phyloP scores from a whole-genome alignment of 2,888 invertebrate species.

The Campoplex nolae region DNA sequence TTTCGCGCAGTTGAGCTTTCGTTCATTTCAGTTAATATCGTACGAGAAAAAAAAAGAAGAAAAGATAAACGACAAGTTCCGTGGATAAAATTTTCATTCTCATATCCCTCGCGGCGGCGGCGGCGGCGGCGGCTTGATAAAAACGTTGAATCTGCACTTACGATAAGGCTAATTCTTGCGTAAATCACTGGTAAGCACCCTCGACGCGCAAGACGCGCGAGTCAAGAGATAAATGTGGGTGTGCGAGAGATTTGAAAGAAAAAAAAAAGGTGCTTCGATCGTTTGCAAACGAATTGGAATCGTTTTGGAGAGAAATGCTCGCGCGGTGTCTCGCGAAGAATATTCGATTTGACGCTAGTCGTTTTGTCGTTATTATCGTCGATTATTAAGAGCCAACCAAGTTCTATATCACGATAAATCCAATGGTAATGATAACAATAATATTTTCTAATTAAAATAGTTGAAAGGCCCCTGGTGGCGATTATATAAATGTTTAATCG shows the following conservation, averaged over 20 bases:
- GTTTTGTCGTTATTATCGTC: not conserved
- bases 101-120: slow-evolving; percentile 10
- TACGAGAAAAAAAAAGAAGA: slow-evolving; percentile 13
- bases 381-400: slow-evolving; percentile 48
- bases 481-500: slow-evolving; percentile 26
- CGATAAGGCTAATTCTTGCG: slow-evolving; percentile 64
- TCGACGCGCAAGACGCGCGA: slow-evolving; percentile 10
- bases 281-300: slow-evolving; percentile 9
- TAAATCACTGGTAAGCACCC: slow-evolving; percentile 59
- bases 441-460: slow-evolving; percentile 25
- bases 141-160: slow-evolving; percentile 55
- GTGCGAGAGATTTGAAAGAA: not conserved
- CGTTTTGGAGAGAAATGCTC: not conserved
- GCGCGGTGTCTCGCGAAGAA: not conserved
- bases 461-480: slow-evolving; percentile 61
- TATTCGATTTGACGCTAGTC: not conserved
- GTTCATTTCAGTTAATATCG: not conserved
- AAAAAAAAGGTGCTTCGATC: slow-evolving; percentile 28
- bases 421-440: not conserved
- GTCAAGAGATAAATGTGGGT: not conserved
- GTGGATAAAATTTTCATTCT: slow-evolving; percentile 21
- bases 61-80: not conserved
- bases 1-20: not conserved
- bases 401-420: slow-evolving; percentile 11
- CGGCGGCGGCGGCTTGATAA: not conserved